phyloP scores from a whole-genome alignment of 1,140 invertebrate genomes.

The Bombus impatiens region DNA sequence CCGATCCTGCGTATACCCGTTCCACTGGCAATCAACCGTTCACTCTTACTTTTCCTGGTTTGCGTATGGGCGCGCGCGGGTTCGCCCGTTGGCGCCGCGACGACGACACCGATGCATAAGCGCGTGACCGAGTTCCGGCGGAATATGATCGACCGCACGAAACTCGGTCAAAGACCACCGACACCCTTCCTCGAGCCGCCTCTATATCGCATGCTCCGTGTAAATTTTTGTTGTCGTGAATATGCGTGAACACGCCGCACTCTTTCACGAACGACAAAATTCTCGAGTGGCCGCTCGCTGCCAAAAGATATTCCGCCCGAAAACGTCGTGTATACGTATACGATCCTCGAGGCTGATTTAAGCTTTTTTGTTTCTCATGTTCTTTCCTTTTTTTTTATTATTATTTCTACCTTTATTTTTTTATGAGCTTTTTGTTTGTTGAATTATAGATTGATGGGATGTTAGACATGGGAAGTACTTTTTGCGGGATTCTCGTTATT shows the following conservation, averaged over 20 bases:
- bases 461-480: no score
- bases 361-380: background rate
- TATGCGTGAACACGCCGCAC: conserved; percentile 48
- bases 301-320: conserved; percentile 11
- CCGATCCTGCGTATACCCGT: conserved; percentile 36
- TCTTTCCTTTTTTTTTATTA: background rate
- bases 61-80: conserved; percentile 43
- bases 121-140: conserved; percentile 68
- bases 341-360: conserved; percentile 1
- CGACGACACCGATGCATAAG: conserved; percentile 64
- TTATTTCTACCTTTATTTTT: background rate
- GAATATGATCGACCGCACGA: conserved; percentile 71
- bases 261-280: conserved; percentile 11
- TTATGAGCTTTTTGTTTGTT: background rate
- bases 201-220: conserved; percentile 49
- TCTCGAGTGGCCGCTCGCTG: conserved; percentile 11
- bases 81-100: conserved; percentile 47
- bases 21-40: conserved; percentile 54
- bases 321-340: background rate
- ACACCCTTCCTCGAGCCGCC: conserved; percentile 59
- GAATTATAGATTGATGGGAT: background rate
- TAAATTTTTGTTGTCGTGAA: conserved; percentile 50
- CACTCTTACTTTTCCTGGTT: conserved; percentile 61
- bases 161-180: conserved; percentile 72
- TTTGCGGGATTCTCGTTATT: no score